Percentiles rank a stretch among this genome's conserved stretches.
These are phyloP conservation scores for Paraplagusia blochii DNA, from an alignment of 2,113 vertebrate genomes.

Conservation along the genomic window DNA sequence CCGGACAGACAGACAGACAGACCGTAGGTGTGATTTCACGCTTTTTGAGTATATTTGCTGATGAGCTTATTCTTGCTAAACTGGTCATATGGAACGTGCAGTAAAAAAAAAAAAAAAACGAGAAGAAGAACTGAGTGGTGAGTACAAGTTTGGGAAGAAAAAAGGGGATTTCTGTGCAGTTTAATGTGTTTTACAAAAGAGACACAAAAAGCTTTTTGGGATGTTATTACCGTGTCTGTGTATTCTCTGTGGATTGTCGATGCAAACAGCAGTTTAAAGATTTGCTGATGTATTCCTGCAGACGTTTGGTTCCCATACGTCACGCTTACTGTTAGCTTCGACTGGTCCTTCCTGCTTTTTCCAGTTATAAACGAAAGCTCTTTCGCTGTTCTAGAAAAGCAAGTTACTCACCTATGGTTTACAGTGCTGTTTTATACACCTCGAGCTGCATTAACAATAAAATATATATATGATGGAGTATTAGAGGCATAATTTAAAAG, in stretches of 20 bases:
- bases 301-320: constrained; percentile 34
- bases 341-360: constrained; percentile 36
- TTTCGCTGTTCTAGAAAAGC: constrained; percentile 56
- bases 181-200: constrained; percentile 39
- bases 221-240: constrained; percentile 55
- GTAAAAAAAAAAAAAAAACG: constrained; percentile 2
- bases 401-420: constrained; percentile 56
- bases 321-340: constrained; percentile 54
- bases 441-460: constrained; percentile 55
- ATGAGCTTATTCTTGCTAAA: constrained; percentile 19
- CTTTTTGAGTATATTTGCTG: constrained; percentile 42
- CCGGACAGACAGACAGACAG: constrained; percentile 42
- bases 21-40: constrained; percentile 51
- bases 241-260: constrained; percentile 61
- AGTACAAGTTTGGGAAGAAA: constrained; percentile 25
- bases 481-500: constrained; percentile 72
- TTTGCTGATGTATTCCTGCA: constrained; percentile 45
- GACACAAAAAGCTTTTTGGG: constrained; percentile 38
- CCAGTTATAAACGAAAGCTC: constrained; percentile 62
- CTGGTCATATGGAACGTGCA: constrained; percentile 31
- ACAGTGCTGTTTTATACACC: constrained; percentile 69
- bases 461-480: constrained; percentile 60
- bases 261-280: constrained; percentile 56
- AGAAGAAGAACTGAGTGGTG: constrained; percentile 6
- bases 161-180: constrained; percentile 52